A percentile compares a stretch with the other conserved stretches of the same genome.
Evolutionary conservation across 2,113 vertebrate species (phyloP).

Genomic region (Gorsachius goisagi): DNA sequence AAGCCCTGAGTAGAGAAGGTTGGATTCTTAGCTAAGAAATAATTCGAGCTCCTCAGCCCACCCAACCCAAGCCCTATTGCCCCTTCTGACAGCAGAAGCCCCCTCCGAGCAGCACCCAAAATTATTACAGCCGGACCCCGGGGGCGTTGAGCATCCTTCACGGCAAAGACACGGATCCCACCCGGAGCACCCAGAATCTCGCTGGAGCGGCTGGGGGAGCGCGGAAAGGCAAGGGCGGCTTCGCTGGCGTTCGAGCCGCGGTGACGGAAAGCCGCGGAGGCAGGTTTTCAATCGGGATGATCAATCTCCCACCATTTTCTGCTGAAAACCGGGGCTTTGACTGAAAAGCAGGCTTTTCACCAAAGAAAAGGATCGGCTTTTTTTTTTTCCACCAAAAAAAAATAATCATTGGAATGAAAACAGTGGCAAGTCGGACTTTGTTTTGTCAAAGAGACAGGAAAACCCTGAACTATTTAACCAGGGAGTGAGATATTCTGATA

Average conservation of each 20-base stretch:
- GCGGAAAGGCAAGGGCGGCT: background rate
- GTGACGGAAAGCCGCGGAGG: background rate
- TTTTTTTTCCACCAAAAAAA: background rate
- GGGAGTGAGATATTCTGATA: background rate
- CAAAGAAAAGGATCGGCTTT: background rate
- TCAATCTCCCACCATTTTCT: background rate
- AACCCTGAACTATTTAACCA: background rate
- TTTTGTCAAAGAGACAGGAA: background rate
- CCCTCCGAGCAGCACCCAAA: background rate
- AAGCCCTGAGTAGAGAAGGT: background rate
- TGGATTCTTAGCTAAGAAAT: background rate
- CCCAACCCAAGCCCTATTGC: background rate
- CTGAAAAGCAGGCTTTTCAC: background rate
- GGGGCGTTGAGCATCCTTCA: background rate
- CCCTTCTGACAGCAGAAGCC: background rate
- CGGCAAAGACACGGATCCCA: background rate
- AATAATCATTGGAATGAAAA: background rate
- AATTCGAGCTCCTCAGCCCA: background rate
- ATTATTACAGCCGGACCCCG: background rate
- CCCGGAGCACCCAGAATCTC: background rate
- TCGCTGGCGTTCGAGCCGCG: rapidly evolving
- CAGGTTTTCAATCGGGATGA: background rate
- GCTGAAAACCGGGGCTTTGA: background rate
- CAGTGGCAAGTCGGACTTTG: background rate
- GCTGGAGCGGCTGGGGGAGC: background rate